phyloP scores from a whole-genome alignment of 2,888 invertebrate species.

The Epirrita christyi region DNA sequence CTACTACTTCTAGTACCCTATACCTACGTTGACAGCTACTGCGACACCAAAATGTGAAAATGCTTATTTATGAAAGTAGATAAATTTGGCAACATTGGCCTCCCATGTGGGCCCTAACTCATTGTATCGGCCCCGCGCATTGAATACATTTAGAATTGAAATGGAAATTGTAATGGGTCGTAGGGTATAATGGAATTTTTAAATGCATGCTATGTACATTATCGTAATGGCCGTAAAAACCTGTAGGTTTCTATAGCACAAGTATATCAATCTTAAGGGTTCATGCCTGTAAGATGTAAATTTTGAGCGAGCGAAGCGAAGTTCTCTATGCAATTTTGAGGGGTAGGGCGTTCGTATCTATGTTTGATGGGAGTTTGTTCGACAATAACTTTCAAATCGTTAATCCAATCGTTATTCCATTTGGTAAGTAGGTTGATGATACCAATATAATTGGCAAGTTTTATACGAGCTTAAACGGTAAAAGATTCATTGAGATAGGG shows the following conservation, averaged over 20 bases:
- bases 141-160: constrained; percentile 27
- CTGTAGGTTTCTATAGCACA: constrained; percentile 1
- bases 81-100: constrained; percentile 25
- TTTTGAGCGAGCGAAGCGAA: too few relatives aligned
- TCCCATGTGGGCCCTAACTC: constrained; percentile 39
- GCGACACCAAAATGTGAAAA: constrained; percentile 37
- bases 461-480: too few relatives aligned
- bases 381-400: too few relatives aligned
- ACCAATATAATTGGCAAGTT: too few relatives aligned
- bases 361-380: too few relatives aligned
- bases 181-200: constrained; percentile 18
- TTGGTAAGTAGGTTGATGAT: too few relatives aligned
- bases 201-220: constrained; percentile 4
- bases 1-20: neutral
- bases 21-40: constrained; percentile 34
- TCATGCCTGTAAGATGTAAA: too few relatives aligned
- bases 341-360: too few relatives aligned
- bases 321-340: too few relatives aligned
- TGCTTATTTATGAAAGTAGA: constrained; percentile 43
- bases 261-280: neutral
- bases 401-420: too few relatives aligned
- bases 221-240: constrained; percentile 3
- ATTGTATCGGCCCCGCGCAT: constrained; percentile 31
- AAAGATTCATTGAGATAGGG: too few relatives aligned
- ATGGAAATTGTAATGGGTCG: constrained; percentile 23